Percentiles rank a stretch among this genome's conserved stretches.
Evolutionary conservation across 2,888 invertebrate genomes (phyloP).

Genomic region (Drosophila diplacantha): DNA sequence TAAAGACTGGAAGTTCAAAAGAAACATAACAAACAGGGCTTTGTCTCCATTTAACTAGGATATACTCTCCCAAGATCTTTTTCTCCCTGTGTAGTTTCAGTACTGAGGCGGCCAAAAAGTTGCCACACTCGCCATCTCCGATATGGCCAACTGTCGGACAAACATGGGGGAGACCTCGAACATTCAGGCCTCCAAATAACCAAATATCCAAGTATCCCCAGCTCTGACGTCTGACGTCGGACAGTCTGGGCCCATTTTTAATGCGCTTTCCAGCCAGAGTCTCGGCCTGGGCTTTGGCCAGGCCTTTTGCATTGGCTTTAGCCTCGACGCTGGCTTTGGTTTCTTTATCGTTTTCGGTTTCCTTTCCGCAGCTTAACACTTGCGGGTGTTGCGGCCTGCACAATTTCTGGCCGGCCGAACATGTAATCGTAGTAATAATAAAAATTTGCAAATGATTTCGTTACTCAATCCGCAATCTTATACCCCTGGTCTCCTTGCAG

Average conservation of each 20-base stretch:
- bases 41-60: no score
- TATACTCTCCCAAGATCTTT: background rate
- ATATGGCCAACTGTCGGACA: slow-evolving; percentile 61
- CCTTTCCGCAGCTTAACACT: slow-evolving; percentile 69
- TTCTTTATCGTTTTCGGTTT: slow-evolving; percentile 50
- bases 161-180: slow-evolving; percentile 43
- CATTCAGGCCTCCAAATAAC: slow-evolving; percentile 26
- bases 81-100: slow-evolving; percentile 18
- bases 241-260: slow-evolving; percentile 69
- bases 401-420: slow-evolving; percentile 57
- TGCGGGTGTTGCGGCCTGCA: slow-evolving; percentile 73
- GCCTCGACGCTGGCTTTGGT: slow-evolving; percentile 17
- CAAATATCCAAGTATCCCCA: slow-evolving; percentile 20
- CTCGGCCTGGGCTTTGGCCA: slow-evolving; percentile 42
- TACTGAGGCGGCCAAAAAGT: slow-evolving; percentile 34
- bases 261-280: slow-evolving; percentile 65
- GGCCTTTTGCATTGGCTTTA: background rate
- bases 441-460: slow-evolving; percentile 71
- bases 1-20: background rate
- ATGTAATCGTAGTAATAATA: slow-evolving; percentile 71
- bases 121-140: slow-evolving; percentile 68
- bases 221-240: slow-evolving; percentile 40
- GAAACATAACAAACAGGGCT: no score
- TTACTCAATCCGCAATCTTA: slow-evolving; percentile 66
- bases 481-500: slow-evolving; percentile 76